Evolutionary conservation across 2,113 vertebrate species (phyloP), one percentile per base, ranked within the genome.

Genomic region (Gambusia affinis): DNA sequence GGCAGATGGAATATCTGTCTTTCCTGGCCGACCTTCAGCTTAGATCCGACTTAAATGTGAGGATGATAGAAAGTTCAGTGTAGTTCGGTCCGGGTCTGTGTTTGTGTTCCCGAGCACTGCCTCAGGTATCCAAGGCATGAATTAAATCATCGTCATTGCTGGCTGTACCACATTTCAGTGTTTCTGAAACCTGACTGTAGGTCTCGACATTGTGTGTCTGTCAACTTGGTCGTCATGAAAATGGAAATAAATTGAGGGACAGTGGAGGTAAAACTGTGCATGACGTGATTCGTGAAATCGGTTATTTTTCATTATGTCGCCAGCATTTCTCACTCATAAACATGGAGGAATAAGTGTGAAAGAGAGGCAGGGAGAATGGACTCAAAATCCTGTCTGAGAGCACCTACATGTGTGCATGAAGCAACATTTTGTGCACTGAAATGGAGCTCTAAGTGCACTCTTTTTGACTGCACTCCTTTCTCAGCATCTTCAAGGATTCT

Each of bases 1-100:
- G 91, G 86, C 76, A 75, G 88, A 92, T 92, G 75, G 87, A 88
- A 91, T 85, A 81, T 89, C 91, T 90, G 86, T 91, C 91, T 92
- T 88, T 78, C 84, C 84, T 77, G 87, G 85, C 90, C 91, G 88
- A 85, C 80, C 87, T 82, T 89, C 85, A 82, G 88, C 84, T 89
- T 86, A 83, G 86, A 83, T 82, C 75, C 76, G 73, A 85, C 80
- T 72, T 67, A 86, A 85, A 75, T 11, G 60, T 14, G 30, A 84
- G 88, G 72, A 88, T 77, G 88, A 54, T 83, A 87, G 64, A 87
- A 75, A 90, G 85, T 84, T 91, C 79, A 82, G 63, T 63, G 85
- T 78, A 72, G 84, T 81, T 67, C 60, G 76, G 76, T 80, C 27
- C 7, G 44, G 22, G 60, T 57, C 60, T 62, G 44, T 71, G 62